Evolutionary conservation across 2,113 vertebrate genomes (phyloP), one percentile per base, ranked within the genome.

Genomic region (Gorsachius goisagi): DNA sequence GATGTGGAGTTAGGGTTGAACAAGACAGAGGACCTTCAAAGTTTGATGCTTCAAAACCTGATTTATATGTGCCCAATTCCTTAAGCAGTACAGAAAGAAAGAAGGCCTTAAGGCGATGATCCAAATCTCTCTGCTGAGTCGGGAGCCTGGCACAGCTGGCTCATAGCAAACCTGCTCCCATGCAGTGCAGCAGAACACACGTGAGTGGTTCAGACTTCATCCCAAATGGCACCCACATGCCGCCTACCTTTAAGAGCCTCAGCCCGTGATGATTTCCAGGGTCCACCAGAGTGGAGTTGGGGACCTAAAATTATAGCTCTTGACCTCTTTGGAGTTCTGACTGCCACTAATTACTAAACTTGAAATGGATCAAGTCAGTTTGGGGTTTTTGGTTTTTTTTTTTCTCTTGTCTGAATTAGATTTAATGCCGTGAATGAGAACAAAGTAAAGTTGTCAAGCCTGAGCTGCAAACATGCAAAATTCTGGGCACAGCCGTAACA

Each of bases 221-320:
- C 60, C 32, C 27, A 49, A 39, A 63, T 2, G 21, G 45, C 12
- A 71, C n/a, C 1, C 0, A 85, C 27, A 4, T 0, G 8, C 20
- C 0, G 1, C 32, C 63, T 27, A 32, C 47, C 39, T 67, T 32
- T 60, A 32, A 37, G 9, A 71, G 47, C 45, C 28, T 81, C 75
- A 81, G 58, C 28, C 39, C 23, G 45, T 37, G 23, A 53, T 26
- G 67, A 63, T 64, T 91, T 52, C 68, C 85, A n/a, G 15, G 26
- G 15, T 55, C 45, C 5, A 17, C 18, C 32, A 27, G 8, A 47
- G 39, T 37, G n/a, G 26, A 47, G 26, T 2, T 75, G 7, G 33
- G 28, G 35, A 85, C 53, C 52, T 88, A 75, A 63, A 82, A 21
- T 47, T 47, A 13, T 5, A 81, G 64, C 22, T 63, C 19, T 64